Percentiles rank a stretch among this genome's conserved stretches.
Evolutionary conservation across 2,113 vertebrate species (phyloP).

Genomic region (Nannobrachium achirus): DNA sequence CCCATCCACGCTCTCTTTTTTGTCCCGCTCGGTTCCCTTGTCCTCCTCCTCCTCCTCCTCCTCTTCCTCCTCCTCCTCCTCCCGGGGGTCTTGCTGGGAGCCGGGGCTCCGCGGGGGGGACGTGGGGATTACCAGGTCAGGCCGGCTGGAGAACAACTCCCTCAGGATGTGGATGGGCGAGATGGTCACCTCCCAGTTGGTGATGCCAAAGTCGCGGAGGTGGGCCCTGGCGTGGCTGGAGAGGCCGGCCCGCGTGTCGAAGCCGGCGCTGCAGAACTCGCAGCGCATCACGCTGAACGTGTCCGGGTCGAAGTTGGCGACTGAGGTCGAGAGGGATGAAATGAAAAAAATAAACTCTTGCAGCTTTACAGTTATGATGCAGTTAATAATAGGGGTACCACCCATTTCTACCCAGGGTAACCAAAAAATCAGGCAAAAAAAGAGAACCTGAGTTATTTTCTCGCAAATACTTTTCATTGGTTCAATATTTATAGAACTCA

Average conservation of each 20-base stretch:
- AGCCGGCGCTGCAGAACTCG: slow-evolving; percentile 96
- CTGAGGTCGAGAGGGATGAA: slow-evolving; percentile 66
- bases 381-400: too few relatives aligned
- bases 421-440: too few relatives aligned
- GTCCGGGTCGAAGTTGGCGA: slow-evolving; percentile 94
- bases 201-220: slow-evolving; percentile 94
- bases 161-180: slow-evolving; percentile 94
- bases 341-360: too few relatives aligned
- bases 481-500: too few relatives aligned
- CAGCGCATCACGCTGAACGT: slow-evolving; percentile 98
- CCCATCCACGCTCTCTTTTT: slow-evolving; percentile 54
- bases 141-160: slow-evolving; percentile 89
- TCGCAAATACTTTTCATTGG: too few relatives aligned
- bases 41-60: slow-evolving; percentile 52
- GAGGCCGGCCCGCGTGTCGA: slow-evolving; percentile 93
- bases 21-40: slow-evolving; percentile 52
- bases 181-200: slow-evolving; percentile 96
- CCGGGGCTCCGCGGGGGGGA: slow-evolving; percentile 64
- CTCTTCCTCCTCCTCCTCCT: slow-evolving; percentile 55
- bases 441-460: too few relatives aligned
- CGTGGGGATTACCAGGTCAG: slow-evolving; percentile 83
- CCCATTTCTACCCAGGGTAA: too few relatives aligned
- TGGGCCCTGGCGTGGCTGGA: slow-evolving; percentile 96
- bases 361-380: too few relatives aligned
- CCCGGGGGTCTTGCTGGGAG: slow-evolving; percentile 49